Conservation (phyloP, 2,113 vertebrate species). For the Dasyurus viverrinus region DNA sequence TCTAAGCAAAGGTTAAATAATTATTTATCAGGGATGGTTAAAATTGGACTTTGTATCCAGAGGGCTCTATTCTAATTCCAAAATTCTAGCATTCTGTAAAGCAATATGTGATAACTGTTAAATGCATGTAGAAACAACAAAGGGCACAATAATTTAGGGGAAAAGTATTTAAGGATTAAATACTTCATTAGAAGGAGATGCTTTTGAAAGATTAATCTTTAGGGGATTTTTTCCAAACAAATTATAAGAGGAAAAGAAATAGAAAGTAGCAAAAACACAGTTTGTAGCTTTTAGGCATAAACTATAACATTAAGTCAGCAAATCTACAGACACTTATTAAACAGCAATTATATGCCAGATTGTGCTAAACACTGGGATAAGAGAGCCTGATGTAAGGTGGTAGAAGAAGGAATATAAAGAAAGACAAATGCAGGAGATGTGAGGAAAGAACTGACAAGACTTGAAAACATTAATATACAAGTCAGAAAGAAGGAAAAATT, state of each 20-base stretch:
- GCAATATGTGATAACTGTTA: background rate
- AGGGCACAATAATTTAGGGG: background rate
- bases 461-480: background rate
- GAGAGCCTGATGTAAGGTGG: background rate
- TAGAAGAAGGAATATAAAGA: background rate
- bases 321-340: background rate
- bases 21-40: no score
- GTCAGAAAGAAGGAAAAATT: no score
- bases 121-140: background rate
- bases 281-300: background rate
- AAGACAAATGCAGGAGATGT: background rate
- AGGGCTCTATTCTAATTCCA: background rate
- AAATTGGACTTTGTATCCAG: background rate
- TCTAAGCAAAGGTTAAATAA: no score
- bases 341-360: conserved; percentile 12
- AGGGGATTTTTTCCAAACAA: background rate
- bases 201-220: background rate
- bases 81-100: background rate
- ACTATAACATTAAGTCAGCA: background rate
- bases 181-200: no score
- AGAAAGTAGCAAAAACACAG: background rate
- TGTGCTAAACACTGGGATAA: background rate
- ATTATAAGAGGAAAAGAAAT: background rate
- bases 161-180: background rate
- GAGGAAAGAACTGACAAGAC: conserved; percentile 3